phyloP scores from a whole-genome alignment of 2,888 invertebrate genomes.

The Temnothorax unifasciatus region DNA sequence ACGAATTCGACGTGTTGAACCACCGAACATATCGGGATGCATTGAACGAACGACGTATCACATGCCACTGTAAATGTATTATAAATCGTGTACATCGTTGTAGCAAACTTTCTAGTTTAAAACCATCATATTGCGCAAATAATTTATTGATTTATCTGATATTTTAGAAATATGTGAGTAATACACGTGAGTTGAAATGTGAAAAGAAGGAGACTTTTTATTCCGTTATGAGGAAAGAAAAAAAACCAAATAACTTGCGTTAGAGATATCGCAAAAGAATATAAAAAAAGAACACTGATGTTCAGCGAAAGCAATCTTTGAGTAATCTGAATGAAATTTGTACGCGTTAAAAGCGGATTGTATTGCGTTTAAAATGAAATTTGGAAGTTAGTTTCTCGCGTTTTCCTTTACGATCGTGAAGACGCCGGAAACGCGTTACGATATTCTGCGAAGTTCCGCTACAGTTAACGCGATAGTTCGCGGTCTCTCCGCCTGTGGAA shows the following conservation, averaged over 20 bases:
- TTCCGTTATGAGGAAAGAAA: not conserved
- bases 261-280: not conserved
- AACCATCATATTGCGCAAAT: not conserved
- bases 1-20: not conserved
- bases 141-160: not conserved
- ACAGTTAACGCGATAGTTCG: not conserved
- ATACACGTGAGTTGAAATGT: not conserved
- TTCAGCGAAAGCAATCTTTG: not conserved
- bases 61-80: constrained; percentile 55
- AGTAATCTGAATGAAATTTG: not conserved
- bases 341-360: too few species aligned
- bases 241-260: not conserved
- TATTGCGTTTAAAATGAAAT: not conserved
- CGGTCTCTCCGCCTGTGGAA: not conserved
- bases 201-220: not conserved
- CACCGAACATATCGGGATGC: constrained; percentile 9
- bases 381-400: not conserved
- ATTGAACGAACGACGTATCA: constrained; percentile 39
- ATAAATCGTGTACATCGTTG: constrained; percentile 63
- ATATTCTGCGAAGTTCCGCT: constrained; percentile 21
- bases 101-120: not conserved
- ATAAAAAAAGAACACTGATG: not conserved
- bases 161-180: not conserved
- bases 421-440: constrained; percentile 16
- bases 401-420: not conserved